phyloP scores from a whole-genome alignment of 2,113 vertebrate genomes.

The Rousettus leschenaultii region DNA sequence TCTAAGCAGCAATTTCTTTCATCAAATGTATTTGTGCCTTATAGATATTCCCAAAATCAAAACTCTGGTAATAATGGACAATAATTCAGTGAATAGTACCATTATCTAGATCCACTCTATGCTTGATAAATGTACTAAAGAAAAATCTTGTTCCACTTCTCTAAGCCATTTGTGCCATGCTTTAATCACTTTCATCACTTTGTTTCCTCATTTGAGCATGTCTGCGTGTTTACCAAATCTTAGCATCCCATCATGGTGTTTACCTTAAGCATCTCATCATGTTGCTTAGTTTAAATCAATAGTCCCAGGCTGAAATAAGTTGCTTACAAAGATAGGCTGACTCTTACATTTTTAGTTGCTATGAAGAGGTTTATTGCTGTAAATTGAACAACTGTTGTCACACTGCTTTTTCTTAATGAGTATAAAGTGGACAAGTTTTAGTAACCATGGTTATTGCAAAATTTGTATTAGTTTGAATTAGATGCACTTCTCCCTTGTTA shows the following conservation, averaged over 20 bases:
- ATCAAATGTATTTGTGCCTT: background rate
- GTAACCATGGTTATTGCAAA: conserved; percentile 58
- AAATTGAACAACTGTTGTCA: conserved; percentile 36
- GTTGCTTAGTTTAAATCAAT: background rate
- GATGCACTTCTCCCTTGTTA: conserved; percentile 17
- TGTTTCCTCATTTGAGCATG: background rate
- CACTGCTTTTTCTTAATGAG: conserved; percentile 20
- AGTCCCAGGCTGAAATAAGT: background rate
- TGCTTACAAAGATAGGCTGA: conserved; percentile 28
- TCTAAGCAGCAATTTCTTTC: background rate
- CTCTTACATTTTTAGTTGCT: conserved; percentile 20
- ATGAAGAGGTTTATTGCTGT: background rate
- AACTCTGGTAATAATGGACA: background rate
- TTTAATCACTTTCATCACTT: background rate
- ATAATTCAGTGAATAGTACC: background rate
- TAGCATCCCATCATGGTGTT: background rate
- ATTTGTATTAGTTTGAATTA: conserved; percentile 35
- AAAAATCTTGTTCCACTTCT: background rate
- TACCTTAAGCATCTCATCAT: background rate
- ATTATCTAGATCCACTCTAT: background rate
- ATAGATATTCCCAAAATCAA: background rate
- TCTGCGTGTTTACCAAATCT: background rate
- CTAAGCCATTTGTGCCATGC: background rate
- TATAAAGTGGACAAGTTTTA: conserved; percentile 53
- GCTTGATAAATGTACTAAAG: background rate